A percentile compares a stretch with the other conserved stretches of the same genome.
Conservation (phyloP, 1,140 invertebrate genomes). For the Aporrectodea caliginosa region DNA sequence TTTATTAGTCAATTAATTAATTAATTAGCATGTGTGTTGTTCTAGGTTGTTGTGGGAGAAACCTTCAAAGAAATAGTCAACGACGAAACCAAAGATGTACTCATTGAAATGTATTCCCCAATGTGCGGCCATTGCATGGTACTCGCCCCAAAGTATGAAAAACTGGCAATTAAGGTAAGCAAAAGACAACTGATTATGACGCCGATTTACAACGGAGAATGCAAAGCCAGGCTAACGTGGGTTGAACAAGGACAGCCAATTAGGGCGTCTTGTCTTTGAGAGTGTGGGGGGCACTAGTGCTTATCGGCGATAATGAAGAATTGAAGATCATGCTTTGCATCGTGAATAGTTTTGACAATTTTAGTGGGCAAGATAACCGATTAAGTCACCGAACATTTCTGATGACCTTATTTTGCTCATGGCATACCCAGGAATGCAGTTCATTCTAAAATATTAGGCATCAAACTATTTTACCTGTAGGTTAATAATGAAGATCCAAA, state of each 20-base stretch:
- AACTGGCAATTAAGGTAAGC: constrained; percentile 80
- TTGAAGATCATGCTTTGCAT: background rate
- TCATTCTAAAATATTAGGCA: too few relatives aligned
- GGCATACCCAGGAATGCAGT: too few relatives aligned
- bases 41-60: constrained; percentile 80
- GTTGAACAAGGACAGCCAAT: too few relatives aligned
- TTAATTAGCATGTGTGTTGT: background rate
- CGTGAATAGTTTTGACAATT: too few relatives aligned
- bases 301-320: background rate
- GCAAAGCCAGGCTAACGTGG: too few relatives aligned
- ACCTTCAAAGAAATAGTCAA: constrained; percentile 94
- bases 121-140: constrained; percentile 99
- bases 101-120: constrained; percentile 97
- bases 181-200: background rate
- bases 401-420: too few relatives aligned
- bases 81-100: constrained; percentile 84
- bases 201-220: too few relatives aligned
- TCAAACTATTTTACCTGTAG: too few relatives aligned
- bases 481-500: too few relatives aligned
- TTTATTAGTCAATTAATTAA: background rate
- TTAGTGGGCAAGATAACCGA: too few relatives aligned
- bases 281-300: background rate
- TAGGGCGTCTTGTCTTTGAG: background rate
- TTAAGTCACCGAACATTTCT: too few relatives aligned
- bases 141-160: constrained; percentile 86